Evolutionary conservation across 2,113 vertebrate genomes (phyloP).

Genomic region (Aegithalos caudatus): DNA sequence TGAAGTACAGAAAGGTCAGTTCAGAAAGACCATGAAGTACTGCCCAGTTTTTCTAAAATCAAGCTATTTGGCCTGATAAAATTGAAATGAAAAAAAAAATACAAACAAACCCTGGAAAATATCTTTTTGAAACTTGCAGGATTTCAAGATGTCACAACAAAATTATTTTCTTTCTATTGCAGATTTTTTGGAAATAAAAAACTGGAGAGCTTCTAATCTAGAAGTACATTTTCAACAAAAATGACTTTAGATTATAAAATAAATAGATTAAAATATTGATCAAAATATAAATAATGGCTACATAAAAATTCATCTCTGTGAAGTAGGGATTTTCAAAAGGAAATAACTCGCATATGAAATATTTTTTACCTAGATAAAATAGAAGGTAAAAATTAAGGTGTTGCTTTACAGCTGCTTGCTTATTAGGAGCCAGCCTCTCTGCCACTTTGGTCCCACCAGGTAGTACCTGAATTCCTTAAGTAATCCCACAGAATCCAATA

Average conservation of each 20-base stretch:
- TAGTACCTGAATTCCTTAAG: slow-evolving; percentile 18
- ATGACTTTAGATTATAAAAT: not conserved
- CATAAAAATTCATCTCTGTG: not conserved
- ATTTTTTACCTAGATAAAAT: not conserved
- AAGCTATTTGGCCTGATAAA: not conserved
- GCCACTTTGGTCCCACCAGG: not conserved
- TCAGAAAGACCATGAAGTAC: not conserved
- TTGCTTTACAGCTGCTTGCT: not conserved
- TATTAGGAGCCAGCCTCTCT: not conserved
- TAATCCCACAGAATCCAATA: slow-evolving; percentile 26
- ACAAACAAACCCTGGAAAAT: not conserved
- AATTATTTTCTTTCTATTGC: not conserved
- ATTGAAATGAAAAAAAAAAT: not conserved
- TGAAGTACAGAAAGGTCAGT: not conserved
- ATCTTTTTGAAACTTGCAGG: not conserved
- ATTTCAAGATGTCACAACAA: not conserved
- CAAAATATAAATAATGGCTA: not conserved
- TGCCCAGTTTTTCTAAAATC: not conserved
- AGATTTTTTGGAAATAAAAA: not conserved
- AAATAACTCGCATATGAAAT: not conserved
- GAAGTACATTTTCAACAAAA: not conserved
- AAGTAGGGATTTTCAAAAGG: not conserved
- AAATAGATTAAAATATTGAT: not conserved
- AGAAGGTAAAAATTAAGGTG: not conserved
- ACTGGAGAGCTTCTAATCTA: not conserved